Evolutionary conservation across 2,888 invertebrate species (phyloP).

Genomic region (Cryptus viduatorius): DNA sequence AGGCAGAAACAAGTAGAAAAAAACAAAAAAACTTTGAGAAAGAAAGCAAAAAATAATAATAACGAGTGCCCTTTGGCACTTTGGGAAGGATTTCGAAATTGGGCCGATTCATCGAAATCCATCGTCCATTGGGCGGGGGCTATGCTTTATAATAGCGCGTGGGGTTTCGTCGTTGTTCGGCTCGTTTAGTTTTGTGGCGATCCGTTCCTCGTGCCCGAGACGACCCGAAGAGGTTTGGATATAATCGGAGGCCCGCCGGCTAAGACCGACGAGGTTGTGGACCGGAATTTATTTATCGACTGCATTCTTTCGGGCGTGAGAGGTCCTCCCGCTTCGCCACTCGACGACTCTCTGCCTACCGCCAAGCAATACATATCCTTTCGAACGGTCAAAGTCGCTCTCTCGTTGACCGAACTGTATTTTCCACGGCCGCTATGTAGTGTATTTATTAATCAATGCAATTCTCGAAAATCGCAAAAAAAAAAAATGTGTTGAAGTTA

Average conservation of each 20-base stretch:
- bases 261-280: conserved; percentile 54
- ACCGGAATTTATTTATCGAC: conserved; percentile 71
- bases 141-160: conserved; percentile 39
- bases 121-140: conserved; percentile 35
- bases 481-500: background rate
- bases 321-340: conserved; percentile 43
- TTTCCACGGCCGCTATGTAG: background rate
- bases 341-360: background rate
- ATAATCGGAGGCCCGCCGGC: conserved; percentile 70
- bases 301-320: conserved; percentile 70
- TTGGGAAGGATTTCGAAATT: conserved; percentile 73
- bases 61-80: conserved; percentile 53
- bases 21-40: conserved; percentile 14
- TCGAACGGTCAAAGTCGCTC: background rate
- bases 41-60: no score
- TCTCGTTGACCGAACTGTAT: background rate
- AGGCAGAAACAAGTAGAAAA: conserved; percentile 41
- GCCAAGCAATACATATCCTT: background rate
- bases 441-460: background rate
- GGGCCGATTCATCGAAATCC: conserved; percentile 76
- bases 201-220: conserved; percentile 28
- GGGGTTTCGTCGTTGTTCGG: conserved; percentile 30
- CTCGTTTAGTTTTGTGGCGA: conserved; percentile 43
- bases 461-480: background rate
- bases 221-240: conserved; percentile 56